phyloP scores from a whole-genome alignment of 2,888 invertebrate genomes.

The Phortica okadai region DNA sequence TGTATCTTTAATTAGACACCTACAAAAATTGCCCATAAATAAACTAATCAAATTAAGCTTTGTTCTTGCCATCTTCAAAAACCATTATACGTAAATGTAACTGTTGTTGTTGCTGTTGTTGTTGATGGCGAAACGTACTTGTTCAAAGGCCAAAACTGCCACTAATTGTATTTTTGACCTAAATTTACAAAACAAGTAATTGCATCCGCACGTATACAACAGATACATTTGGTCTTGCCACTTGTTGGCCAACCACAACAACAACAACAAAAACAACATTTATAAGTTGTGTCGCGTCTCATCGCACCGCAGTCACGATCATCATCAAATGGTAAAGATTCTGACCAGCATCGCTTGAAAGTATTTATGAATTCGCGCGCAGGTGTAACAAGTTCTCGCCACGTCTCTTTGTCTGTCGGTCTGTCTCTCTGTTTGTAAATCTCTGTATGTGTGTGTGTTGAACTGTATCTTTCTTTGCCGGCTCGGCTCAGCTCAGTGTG shows the following conservation, averaged over 20 bases:
- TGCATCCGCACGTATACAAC: constrained; percentile 54
- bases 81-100: too few species aligned
- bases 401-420: constrained; percentile 25
- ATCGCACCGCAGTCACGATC: constrained; percentile 35
- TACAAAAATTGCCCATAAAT: too few species aligned
- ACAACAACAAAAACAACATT: background rate
- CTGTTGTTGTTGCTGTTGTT: too few species aligned
- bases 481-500: background rate
- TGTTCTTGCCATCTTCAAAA: too few species aligned
- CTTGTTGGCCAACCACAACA: constrained; percentile 38
- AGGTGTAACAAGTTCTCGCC: constrained; percentile 70
- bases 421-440: background rate
- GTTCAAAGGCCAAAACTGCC: constrained; percentile 29
- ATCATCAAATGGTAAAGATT: background rate
- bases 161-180: constrained; percentile 70
- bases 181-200: constrained; percentile 59
- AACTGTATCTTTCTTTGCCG: background rate
- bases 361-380: constrained; percentile 42
- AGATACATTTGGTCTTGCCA: constrained; percentile 31
- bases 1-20: too few species aligned
- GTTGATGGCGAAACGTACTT: background rate
- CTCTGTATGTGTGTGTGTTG: too few species aligned
- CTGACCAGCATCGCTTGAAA: background rate
- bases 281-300: constrained; percentile 31
- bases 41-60: too few species aligned